A percentile compares a stretch with the other conserved stretches of the same genome.
Evolutionary conservation across 2,888 invertebrate species (phyloP).

Genomic region (Synanthedon vespiformis): DNA sequence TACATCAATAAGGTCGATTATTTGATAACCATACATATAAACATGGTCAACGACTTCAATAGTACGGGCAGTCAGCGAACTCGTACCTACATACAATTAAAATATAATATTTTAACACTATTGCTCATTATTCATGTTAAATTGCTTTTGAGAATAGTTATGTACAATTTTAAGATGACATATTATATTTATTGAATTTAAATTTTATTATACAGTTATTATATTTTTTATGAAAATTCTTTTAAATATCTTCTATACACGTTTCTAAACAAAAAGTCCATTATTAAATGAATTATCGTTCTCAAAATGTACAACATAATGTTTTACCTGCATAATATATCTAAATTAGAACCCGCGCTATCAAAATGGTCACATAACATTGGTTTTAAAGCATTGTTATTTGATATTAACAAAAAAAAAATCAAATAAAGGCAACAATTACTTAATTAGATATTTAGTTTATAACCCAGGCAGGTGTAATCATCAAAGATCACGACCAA

Average conservation of each 20-base stretch:
- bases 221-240: too few species aligned
- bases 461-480: constrained; percentile 56
- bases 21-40: constrained; percentile 50
- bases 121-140: neutral
- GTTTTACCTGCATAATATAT: too few species aligned
- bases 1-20: constrained; percentile 67
- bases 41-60: neutral
- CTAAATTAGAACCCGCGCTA: too few species aligned
- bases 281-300: too few species aligned
- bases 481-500: constrained; percentile 42
- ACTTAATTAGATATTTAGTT: constrained; percentile 52
- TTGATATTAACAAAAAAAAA: neutral
- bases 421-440: constrained; percentile 38
- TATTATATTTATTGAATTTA: too few species aligned
- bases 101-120: neutral
- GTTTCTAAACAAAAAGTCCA: too few species aligned
- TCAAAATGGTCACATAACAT: neutral
- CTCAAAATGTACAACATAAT: too few species aligned
- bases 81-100: neutral
- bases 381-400: neutral
- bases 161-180: too few species aligned
- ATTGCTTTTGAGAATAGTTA: too few species aligned
- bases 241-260: too few species aligned
- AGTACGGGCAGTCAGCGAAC: neutral
- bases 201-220: too few species aligned